Conservation (phyloP, 2,113 vertebrate genomes). For the Ageneiosus marmoratus region DNA sequence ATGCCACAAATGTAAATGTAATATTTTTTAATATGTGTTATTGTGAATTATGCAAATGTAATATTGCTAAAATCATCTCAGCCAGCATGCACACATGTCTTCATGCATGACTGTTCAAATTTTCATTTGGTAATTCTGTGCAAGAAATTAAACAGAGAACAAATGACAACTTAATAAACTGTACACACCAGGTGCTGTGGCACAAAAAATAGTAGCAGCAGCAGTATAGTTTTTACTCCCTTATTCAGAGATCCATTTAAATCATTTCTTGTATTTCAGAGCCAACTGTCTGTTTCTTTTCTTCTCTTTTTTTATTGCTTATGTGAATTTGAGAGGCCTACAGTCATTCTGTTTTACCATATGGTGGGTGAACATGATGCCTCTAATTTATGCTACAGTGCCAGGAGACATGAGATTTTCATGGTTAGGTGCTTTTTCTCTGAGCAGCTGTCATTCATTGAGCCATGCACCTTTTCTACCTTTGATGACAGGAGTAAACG, state of each 20-base stretch:
- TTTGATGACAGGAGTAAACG: not conserved
- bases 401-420: not conserved
- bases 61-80: too few relatives aligned
- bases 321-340: not conserved
- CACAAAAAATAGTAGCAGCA: not conserved
- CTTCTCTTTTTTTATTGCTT: not conserved
- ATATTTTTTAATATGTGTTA: too few relatives aligned
- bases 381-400: not conserved
- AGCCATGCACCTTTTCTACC: not conserved
- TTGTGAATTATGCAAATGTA: too few relatives aligned
- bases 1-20: too few relatives aligned
- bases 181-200: not conserved
- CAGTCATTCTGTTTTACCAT: not conserved
- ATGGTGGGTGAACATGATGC: not conserved
- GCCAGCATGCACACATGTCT: not conserved
- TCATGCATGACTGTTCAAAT: not conserved
- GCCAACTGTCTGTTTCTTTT: not conserved
- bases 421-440: not conserved
- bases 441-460: not conserved
- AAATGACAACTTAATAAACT: not conserved
- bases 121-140: not conserved
- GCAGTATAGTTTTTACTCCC: not conserved
- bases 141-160: not conserved
- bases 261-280: not conserved
- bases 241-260: not conserved